Conservation (phyloP, 2,888 invertebrate species). For the Synanthedon formicaeformis region DNA sequence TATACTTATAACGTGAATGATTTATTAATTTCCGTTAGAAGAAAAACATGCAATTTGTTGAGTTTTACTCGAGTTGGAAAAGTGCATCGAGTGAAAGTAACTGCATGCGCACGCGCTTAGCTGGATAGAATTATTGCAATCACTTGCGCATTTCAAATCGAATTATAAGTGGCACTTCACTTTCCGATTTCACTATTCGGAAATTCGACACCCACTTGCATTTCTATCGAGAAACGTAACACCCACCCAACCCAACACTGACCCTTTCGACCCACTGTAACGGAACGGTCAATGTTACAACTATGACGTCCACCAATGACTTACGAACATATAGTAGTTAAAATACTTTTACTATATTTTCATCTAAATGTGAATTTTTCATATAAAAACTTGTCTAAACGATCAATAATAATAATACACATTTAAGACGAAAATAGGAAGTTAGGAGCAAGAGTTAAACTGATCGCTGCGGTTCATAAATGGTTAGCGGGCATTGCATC, state of each 20-base stretch:
- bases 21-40: no score
- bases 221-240: background rate
- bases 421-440: no score
- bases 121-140: conserved; percentile 44
- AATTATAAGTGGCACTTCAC: conserved; percentile 23
- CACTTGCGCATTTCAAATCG: conserved; percentile 30
- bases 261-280: background rate
- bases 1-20: no score
- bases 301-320: background rate
- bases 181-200: conserved; percentile 22
- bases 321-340: no score
- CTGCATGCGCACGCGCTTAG: conserved; percentile 27
- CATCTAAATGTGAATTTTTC: no score
- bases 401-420: no score
- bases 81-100: conserved; percentile 46
- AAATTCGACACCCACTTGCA: background rate
- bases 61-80: conserved; percentile 12
- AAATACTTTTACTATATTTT: no score
- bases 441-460: no score
- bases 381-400: no score
- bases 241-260: background rate
- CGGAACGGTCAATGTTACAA: background rate
- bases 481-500: background rate
- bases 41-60: no score
- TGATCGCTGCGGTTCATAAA: no score